Evolutionary conservation across 2,797 vertebrate genomes (phyloP).

Genomic region (Champsocephalus esox): DNA sequence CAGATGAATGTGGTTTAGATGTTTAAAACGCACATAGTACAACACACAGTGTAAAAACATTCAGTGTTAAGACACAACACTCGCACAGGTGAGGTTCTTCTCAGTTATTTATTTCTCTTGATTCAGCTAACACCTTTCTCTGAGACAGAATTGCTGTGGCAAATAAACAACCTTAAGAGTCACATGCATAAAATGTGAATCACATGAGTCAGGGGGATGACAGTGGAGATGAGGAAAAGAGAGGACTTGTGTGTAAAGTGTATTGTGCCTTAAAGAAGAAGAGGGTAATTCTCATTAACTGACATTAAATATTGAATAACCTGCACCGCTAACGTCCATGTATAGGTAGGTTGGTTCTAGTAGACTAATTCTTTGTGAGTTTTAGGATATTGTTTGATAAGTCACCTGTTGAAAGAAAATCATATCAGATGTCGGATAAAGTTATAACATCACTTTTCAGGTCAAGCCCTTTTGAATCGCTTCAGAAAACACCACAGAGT

Average conservation of each 20-base stretch:
- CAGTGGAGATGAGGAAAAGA: conserved; percentile 55
- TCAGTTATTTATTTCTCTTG: conserved; percentile 82
- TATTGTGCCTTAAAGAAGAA: conserved; percentile 74
- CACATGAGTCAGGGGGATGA: conserved; percentile 72
- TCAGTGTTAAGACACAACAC: conserved; percentile 34
- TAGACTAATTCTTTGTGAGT: conserved; percentile 28
- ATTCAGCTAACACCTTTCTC: conserved; percentile 82
- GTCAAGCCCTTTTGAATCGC: conserved; percentile 46
- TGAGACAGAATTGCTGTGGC: conserved; percentile 82
- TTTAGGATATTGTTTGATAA: conserved; percentile 60
- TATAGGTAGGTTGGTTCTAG: conserved; percentile 25
- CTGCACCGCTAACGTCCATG: conserved; percentile 34
- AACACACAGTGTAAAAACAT: conserved; percentile 8
- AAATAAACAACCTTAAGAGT: conserved; percentile 85
- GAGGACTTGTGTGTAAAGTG: conserved; percentile 60
- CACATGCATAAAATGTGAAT: conserved; percentile 86
- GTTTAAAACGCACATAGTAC: neutral
- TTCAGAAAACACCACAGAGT: conserved; percentile 31
- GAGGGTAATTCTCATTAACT: conserved; percentile 51
- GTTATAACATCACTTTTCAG: conserved; percentile 25
- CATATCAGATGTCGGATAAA: conserved; percentile 11
- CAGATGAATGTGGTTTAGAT: neutral
- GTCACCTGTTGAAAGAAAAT: conserved; percentile 23
- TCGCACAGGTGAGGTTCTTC: conserved; percentile 52
- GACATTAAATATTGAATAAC: conserved; percentile 52